Percentiles rank a stretch among this genome's conserved stretches.
These are phyloP conservation scores for Graptemys geographica DNA, from an alignment of 2,797 vertebrate genomes.

Conservation along the genomic window DNA sequence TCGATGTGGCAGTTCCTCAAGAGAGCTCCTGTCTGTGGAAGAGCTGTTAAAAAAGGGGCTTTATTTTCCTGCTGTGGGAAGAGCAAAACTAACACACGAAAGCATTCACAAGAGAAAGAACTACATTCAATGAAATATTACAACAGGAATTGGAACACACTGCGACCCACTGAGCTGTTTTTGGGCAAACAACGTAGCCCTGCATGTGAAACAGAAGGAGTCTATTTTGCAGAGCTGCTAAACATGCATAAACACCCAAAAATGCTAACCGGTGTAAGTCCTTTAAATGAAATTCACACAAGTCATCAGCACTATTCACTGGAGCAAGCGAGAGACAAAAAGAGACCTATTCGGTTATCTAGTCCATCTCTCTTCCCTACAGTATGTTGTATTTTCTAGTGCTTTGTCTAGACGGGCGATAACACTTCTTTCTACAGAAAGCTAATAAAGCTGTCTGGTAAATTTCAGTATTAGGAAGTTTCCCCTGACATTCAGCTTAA, in stretches of 20 bases:
- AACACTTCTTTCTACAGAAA: constrained; percentile 3
- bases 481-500: background rate
- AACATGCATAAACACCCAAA: rapidly evolving
- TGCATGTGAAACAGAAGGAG: background rate
- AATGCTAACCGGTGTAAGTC: rapidly evolving
- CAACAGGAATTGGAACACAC: rapidly evolving
- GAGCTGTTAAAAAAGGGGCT: background rate
- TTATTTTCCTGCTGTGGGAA: background rate
- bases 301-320: background rate
- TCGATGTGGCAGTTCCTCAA: rapidly evolving
- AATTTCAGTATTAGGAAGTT: constrained; percentile 5
- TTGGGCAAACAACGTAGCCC: rapidly evolving
- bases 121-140: background rate
- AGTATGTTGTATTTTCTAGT: background rate
- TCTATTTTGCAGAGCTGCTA: background rate
- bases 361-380: background rate
- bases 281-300: background rate
- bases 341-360: constrained; percentile 13
- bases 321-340: background rate
- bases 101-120: background rate
- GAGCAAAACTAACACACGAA: background rate
- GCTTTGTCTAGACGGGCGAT: constrained; percentile 28
- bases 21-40: background rate
- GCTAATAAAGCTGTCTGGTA: background rate
- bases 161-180: rapidly evolving